Evolutionary conservation across 2,797 vertebrate genomes (phyloP).

Genomic region (Myotis pilosus): DNA sequence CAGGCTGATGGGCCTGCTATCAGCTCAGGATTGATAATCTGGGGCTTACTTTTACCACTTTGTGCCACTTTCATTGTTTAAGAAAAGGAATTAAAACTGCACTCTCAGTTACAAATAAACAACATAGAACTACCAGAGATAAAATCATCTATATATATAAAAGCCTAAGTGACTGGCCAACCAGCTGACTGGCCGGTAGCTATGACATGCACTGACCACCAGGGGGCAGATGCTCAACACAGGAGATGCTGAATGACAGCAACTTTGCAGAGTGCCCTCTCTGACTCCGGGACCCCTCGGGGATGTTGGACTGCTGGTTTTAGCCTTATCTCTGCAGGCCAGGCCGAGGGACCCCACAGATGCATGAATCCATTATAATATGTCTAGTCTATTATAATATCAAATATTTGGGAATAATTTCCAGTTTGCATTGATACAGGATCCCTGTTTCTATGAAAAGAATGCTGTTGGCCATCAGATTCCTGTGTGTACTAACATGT

Average conservation of each 20-base stretch:
- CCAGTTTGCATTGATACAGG: background rate
- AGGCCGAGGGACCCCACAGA: too few relatives aligned
- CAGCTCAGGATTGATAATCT: background rate
- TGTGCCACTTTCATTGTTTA: background rate
- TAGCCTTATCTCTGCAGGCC: too few relatives aligned
- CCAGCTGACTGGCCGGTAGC: too few relatives aligned
- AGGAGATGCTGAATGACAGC: too few relatives aligned
- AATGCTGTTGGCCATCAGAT: background rate
- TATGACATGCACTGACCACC: too few relatives aligned
- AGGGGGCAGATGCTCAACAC: too few relatives aligned
- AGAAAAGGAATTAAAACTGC: background rate
- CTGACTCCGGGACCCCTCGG: too few relatives aligned
- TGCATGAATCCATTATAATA: too few relatives aligned
- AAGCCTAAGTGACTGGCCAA: too few relatives aligned
- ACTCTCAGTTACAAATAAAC: background rate
- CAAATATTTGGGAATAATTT: background rate
- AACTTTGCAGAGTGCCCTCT: too few relatives aligned
- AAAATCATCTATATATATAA: background rate
- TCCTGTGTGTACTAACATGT: background rate
- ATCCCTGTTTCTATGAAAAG: conserved; percentile 16
- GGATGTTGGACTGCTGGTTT: too few relatives aligned
- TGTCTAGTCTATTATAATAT: background rate
- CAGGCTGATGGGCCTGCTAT: background rate
- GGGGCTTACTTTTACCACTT: background rate
- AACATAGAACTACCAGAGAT: background rate